Percentiles rank a stretch among this genome's conserved stretches.
These are phyloP conservation scores for Trinorchestia longiramus DNA, from an alignment of 1,140 invertebrate genomes.

Conservation along the genomic window DNA sequence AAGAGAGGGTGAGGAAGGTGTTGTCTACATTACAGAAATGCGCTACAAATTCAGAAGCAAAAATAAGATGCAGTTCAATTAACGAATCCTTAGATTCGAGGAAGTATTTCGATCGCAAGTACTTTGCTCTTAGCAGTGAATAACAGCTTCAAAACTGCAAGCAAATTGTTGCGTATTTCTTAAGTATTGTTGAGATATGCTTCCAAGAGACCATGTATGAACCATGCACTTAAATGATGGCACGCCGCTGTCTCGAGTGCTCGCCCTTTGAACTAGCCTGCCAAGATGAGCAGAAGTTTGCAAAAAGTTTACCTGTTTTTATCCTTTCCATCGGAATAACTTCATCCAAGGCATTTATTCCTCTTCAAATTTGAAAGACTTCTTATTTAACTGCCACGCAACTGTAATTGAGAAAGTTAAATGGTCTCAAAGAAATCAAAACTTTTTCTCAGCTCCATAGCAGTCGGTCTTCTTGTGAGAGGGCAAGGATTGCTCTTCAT, in stretches of 20 bases:
- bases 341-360: constrained; percentile 14
- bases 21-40: not conserved
- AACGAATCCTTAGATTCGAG: not conserved
- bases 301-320: not conserved
- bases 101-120: not conserved
- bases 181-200: not conserved
- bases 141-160: not conserved
- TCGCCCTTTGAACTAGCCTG: not conserved
- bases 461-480: not conserved
- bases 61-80: not conserved
- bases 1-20: not conserved
- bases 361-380: not conserved
- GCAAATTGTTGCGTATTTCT: not conserved
- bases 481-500: not conserved
- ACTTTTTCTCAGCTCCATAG: not conserved
- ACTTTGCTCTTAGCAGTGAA: not conserved
- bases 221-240: not conserved
- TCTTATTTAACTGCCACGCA: constrained; percentile 40
- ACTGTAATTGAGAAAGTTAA: constrained; percentile 47
- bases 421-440: constrained; percentile 47
- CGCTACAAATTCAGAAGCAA: not conserved
- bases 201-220: not conserved
- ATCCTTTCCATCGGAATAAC: not conserved
- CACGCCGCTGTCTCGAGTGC: not conserved
- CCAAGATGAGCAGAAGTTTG: not conserved